A percentile compares a stretch with the other conserved stretches of the same genome.
Evolutionary conservation across 2,113 vertebrate genomes (phyloP).

Genomic region (Craseonycteris thonglongyai): DNA sequence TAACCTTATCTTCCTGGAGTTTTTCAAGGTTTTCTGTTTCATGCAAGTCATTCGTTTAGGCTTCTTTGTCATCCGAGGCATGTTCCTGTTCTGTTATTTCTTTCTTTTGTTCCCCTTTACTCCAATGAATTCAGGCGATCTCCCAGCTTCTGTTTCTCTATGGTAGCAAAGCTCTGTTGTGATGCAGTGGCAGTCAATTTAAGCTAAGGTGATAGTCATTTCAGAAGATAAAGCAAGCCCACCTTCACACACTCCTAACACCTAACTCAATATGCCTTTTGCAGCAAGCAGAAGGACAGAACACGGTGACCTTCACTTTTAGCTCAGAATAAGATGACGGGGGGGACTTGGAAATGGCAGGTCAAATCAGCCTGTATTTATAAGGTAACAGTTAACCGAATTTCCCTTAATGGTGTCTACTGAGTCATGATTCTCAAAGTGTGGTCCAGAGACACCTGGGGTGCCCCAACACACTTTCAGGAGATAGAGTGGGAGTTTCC

Average conservation of each 20-base stretch:
- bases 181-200: constrained; percentile 75
- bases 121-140: constrained; percentile 73
- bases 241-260: constrained; percentile 71
- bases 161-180: constrained; percentile 74
- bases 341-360: background rate
- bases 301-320: background rate
- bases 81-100: constrained; percentile 33
- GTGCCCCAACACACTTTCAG: background rate
- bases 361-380: constrained; percentile 3
- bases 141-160: constrained; percentile 77
- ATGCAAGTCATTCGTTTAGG: constrained; percentile 52
- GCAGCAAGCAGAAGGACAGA: constrained; percentile 8
- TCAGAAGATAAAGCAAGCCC: constrained; percentile 70
- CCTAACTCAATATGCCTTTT: constrained; percentile 64
- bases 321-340: constrained; percentile 45
- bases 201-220: constrained; percentile 74
- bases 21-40: constrained; percentile 44
- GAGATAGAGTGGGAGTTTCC: background rate
- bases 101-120: constrained; percentile 63
- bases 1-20: constrained; percentile 59
- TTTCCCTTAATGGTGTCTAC: background rate
- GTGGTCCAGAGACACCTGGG: background rate
- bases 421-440: background rate
- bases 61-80: constrained; percentile 47
- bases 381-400: background rate